Conservation (phyloP, 2,113 vertebrate species). For the Sinocyclocheilus grahami region DNA sequence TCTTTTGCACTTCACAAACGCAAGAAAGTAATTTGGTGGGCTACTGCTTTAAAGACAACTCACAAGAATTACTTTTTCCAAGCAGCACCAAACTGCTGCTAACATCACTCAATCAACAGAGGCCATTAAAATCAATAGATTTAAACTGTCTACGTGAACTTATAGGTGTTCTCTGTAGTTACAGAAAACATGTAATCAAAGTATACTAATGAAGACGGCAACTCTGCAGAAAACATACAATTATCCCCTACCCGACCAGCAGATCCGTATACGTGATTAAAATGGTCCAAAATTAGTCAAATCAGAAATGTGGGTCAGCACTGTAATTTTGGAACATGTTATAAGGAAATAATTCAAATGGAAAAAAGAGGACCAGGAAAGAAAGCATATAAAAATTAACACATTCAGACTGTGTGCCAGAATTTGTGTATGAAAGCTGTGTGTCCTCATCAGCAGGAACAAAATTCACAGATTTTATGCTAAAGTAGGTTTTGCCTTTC, state of each 20-base stretch:
- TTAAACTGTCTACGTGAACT: slow-evolving; percentile 24
- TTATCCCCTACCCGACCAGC: slow-evolving; percentile 27
- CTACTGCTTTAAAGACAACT: not conserved
- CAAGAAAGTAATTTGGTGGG: not conserved
- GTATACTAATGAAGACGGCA: slow-evolving; percentile 34
- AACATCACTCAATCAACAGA: slow-evolving; percentile 16
- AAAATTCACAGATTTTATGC: slow-evolving; percentile 30
- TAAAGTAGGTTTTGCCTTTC: slow-evolving; percentile 10
- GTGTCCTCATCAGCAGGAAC: not conserved
- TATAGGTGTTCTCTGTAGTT: slow-evolving; percentile 21
- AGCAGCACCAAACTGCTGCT: not conserved
- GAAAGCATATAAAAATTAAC: not conserved
- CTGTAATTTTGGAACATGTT: slow-evolving; percentile 22
- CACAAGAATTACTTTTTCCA: not conserved
- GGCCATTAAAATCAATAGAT: not conserved
- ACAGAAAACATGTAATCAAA: slow-evolving; percentile 15
- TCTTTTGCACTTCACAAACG: not conserved
- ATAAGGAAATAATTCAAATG: slow-evolving; percentile 6
- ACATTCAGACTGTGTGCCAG: not conserved
- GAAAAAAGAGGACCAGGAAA: not conserved
- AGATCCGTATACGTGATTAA: slow-evolving; percentile 30
- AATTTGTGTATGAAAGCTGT: slow-evolving; percentile 14
- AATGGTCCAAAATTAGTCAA: slow-evolving; percentile 31
- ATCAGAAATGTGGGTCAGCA: slow-evolving; percentile 32
- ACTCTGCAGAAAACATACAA: slow-evolving; percentile 35